Percentiles rank a stretch among this genome's conserved stretches.
These are phyloP conservation scores for Craterocephalus amniculus DNA, from an alignment of 2,797 vertebrate species.

Conservation along the genomic window DNA sequence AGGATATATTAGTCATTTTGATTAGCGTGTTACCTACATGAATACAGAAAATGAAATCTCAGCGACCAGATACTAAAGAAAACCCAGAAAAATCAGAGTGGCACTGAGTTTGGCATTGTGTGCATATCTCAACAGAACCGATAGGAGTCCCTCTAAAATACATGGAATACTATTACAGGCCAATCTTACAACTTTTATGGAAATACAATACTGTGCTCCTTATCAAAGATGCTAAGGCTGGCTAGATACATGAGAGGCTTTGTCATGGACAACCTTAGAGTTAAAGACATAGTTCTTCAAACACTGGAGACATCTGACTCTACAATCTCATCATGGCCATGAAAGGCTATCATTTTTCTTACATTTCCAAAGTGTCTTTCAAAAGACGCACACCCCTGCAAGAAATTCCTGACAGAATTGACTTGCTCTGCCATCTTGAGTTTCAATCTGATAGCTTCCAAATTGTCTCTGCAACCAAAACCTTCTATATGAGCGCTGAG, in stretches of 20 bases:
- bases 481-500: conserved; percentile 60
- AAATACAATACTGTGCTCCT: conserved; percentile 53
- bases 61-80: conserved; percentile 24
- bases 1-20: conserved; percentile 46
- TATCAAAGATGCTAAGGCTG: conserved; percentile 53
- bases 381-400: conserved; percentile 56
- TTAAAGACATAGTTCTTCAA: conserved; percentile 39
- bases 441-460: conserved; percentile 83
- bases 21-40: conserved; percentile 28
- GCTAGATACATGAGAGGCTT: conserved; percentile 48
- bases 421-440: conserved; percentile 70
- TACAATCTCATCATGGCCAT: conserved; percentile 44
- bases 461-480: conserved; percentile 77
- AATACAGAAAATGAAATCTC: conserved; percentile 25
- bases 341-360: conserved; percentile 47
- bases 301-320: conserved; percentile 53
- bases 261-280: conserved; percentile 42
- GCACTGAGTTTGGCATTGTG: conserved; percentile 41
- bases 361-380: conserved; percentile 61
- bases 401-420: conserved; percentile 76
- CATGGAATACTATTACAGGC: conserved; percentile 52
- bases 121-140: conserved; percentile 24
- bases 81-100: not conserved
- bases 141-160: conserved; percentile 43
- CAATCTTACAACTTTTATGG: conserved; percentile 42